Percentiles rank a stretch among this genome's conserved stretches.
phyloP scores from a whole-genome alignment of 2,113 vertebrate species.

The Ceyx cyanopectus region DNA sequence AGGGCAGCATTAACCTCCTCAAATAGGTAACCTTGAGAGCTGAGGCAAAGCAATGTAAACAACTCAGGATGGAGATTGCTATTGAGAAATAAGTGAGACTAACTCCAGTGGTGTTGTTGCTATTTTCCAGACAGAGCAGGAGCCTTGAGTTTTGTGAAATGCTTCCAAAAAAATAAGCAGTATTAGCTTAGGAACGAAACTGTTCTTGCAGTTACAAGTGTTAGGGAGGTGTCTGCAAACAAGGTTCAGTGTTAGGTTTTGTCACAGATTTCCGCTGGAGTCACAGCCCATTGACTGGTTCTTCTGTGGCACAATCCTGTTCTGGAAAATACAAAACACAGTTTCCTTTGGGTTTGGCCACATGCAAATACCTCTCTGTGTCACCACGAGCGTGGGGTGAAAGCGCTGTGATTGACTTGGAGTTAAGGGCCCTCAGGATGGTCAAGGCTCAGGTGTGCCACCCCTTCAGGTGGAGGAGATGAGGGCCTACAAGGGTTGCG shows the following conservation, averaged over 20 bases:
- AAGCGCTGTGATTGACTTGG: background rate
- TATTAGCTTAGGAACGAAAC: fast-evolving
- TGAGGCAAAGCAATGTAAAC: constrained; percentile 3
- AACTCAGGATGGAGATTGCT: background rate
- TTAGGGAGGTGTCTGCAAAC: background rate
- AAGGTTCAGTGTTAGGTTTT: background rate
- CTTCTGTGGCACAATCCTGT: background rate
- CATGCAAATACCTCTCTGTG: background rate
- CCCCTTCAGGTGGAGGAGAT: background rate
- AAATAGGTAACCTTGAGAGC: background rate
- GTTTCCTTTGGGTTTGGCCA: background rate
- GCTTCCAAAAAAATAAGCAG: background rate
- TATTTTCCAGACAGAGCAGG: background rate
- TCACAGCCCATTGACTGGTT: background rate
- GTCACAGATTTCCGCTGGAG: background rate
- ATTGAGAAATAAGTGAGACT: constrained; percentile 25
- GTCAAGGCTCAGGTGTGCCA: background rate
- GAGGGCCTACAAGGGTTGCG: background rate
- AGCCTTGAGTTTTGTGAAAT: background rate
- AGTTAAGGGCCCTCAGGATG: background rate
- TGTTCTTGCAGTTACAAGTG: background rate
- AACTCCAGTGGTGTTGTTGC: background rate
- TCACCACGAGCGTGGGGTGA: background rate
- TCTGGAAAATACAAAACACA: background rate
- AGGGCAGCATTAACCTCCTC: background rate